Base-by-base conservation (phyloP, 2,888 invertebrate genomes). In the Rhynchonema sp. region DNA sequence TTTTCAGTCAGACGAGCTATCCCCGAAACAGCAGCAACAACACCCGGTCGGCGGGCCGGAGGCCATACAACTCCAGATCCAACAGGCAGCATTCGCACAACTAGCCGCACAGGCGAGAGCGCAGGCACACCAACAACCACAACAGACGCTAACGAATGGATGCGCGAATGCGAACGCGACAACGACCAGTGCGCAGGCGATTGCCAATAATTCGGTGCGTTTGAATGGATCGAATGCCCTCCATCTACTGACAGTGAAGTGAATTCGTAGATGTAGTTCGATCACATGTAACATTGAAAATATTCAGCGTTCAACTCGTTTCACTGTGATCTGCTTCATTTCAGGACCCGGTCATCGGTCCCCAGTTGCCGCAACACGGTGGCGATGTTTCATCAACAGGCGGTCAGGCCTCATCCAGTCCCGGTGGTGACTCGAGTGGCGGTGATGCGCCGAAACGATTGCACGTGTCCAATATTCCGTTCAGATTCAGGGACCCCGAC, bases 381-480 rank as follows among this genome's bases (percentile, higher is more conserved):
- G 17, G 38, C 38, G 38, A 38, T 17, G 38, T 38, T 6, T n/a
- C n/a, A n/a, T n/a, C n/a, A n/a, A n/a, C n/a, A n/a, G 17, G 17
- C 38, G 38, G 38, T 38, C 38, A 38, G 17, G 38, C 9, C 38
- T 3, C 25, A 22, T 25, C 9, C 54, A 27, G 54, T 25, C 26
- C 2, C 26, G 6, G 27, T 54, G 57, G 58, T 49, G 3, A 6
- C 20, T 49, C 49, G 38, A 38, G 17, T 1, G 61, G 52, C 1
- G 38, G 46, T 57, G 60, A 60, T 55, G 65, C 62, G 55, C 66
- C 67, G 29, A 68, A 98, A 78, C 82, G 98, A 74, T 82, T 98
- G 70, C 96, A 98, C 78, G 94, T 98, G 74, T 94, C 92, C 74
- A 98, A 98, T 81, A 98, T 98, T 81, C 98, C 98, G 73, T 98